These are phyloP conservation scores for Stigmatopora nigra DNA, from an alignment of 2,113 vertebrate genomes.

Conservation along the genomic window DNA sequence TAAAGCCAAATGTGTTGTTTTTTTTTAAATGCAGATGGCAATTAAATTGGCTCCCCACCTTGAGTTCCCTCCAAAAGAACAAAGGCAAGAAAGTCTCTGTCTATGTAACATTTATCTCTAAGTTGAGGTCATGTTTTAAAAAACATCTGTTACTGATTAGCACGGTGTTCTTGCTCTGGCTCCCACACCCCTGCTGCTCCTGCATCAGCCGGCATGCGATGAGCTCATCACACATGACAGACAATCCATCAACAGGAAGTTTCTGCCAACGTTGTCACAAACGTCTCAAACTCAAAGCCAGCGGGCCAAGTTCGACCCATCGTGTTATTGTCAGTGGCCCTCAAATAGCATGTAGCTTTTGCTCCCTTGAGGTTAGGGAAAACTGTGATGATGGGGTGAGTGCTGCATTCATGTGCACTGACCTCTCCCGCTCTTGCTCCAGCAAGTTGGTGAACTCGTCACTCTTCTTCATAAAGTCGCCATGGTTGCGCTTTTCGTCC, in stretches of 20 bases:
- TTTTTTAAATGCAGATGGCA: constrained; percentile 19
- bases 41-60: constrained; percentile 24
- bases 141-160: constrained; percentile 68
- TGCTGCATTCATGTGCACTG: constrained; percentile 43
- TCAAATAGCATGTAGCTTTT: not conserved
- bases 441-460: constrained; percentile 89
- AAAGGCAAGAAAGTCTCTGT: constrained; percentile 25
- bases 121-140: constrained; percentile 50
- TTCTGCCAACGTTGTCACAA: not conserved
- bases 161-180: constrained; percentile 37
- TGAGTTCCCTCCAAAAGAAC: constrained; percentile 22
- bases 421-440: constrained; percentile 94
- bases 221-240: constrained; percentile 53
- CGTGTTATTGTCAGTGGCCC: not conserved
- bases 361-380: not conserved
- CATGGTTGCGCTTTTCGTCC: constrained; percentile 88
- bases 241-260: constrained; percentile 42
- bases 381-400: not conserved
- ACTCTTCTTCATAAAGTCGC: constrained; percentile 87
- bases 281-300: not conserved
- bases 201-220: constrained; percentile 28
- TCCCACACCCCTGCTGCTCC: constrained; percentile 55
- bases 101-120: constrained; percentile 2
- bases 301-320: not conserved
- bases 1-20: not conserved